These are phyloP conservation scores for Limnephilus rhombicus DNA, from an alignment of 2,888 invertebrate genomes.

Conservation along the genomic window DNA sequence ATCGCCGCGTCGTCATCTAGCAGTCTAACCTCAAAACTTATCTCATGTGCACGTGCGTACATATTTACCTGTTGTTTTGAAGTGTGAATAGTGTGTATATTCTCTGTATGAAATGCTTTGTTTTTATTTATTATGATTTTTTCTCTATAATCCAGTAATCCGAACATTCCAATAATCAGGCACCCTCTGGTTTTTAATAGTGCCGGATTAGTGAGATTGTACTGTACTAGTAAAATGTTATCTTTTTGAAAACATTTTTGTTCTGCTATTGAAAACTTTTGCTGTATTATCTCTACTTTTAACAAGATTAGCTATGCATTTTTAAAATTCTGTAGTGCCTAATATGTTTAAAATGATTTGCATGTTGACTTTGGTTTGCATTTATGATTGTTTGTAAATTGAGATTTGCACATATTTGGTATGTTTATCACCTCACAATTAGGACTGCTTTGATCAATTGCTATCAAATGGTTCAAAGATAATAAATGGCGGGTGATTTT, in stretches of 20 bases:
- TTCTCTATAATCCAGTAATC: no score
- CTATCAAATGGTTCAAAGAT: not conserved
- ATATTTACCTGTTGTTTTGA: no score
- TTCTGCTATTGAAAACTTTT: not conserved
- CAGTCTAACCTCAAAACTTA: no score
- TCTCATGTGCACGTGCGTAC: no score
- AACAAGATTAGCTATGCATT: not conserved
- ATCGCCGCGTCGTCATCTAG: no score
- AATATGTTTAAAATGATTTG: not conserved
- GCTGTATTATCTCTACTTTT: not conserved
- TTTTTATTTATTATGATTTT: no score
- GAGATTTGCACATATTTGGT: not conserved
- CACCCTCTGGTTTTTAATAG: no score
- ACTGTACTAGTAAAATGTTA: not conserved
- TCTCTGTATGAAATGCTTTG: no score
- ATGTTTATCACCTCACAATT: not conserved
- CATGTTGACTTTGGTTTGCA: constrained; percentile 10
- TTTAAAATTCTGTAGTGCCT: not conserved
- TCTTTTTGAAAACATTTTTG: not conserved
- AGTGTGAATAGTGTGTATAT: no score
- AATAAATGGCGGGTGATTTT: not conserved
- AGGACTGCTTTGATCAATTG: not conserved
- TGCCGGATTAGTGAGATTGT: no score
- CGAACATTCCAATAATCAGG: no score
- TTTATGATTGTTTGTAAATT: not conserved